phyloP scores from a whole-genome alignment of 2,797 vertebrate genomes.

The Serranus cabrilla region DNA sequence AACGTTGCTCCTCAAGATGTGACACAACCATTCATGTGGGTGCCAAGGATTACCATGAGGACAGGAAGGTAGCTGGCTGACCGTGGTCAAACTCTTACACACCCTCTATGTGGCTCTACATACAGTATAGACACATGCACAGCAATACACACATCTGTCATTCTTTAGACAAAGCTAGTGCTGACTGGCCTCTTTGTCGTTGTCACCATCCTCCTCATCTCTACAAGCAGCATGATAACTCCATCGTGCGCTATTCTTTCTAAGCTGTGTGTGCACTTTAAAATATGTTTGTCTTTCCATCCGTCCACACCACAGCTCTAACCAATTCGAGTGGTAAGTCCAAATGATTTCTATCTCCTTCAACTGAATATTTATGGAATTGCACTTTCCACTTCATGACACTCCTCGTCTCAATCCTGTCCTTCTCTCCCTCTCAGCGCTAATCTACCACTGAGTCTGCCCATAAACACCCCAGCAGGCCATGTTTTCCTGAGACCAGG shows the following conservation, averaged over 20 bases:
- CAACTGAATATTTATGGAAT: slow-evolving; percentile 47
- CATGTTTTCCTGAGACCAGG: slow-evolving; percentile 41
- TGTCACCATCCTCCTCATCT: slow-evolving; percentile 12
- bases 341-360: slow-evolving; percentile 36
- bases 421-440: slow-evolving; percentile 19
- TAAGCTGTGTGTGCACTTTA: not conserved
- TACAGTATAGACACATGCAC: not conserved
- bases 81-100: slow-evolving; percentile 32
- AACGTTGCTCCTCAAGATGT: slow-evolving; percentile 59
- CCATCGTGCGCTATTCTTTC: not conserved
- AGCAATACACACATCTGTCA: slow-evolving; percentile 5
- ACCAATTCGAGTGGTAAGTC: not conserved
- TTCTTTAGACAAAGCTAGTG: slow-evolving; percentile 8
- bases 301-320: not conserved
- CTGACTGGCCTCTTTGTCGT: slow-evolving; percentile 1
- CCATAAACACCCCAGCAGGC: slow-evolving; percentile 46
- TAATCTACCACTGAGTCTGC: slow-evolving; percentile 25
- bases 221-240: slow-evolving; percentile 1
- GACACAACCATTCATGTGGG: slow-evolving; percentile 55
- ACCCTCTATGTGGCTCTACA: slow-evolving; percentile 9
- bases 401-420: slow-evolving; percentile 8
- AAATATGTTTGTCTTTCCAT: slow-evolving; percentile 10
- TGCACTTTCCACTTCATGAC: slow-evolving; percentile 25
- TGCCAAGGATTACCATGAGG: slow-evolving; percentile 46
- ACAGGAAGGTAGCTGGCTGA: slow-evolving; percentile 28